Evolutionary conservation across 2,797 vertebrate species (phyloP).

Genomic region (Amblyraja radiata): DNA sequence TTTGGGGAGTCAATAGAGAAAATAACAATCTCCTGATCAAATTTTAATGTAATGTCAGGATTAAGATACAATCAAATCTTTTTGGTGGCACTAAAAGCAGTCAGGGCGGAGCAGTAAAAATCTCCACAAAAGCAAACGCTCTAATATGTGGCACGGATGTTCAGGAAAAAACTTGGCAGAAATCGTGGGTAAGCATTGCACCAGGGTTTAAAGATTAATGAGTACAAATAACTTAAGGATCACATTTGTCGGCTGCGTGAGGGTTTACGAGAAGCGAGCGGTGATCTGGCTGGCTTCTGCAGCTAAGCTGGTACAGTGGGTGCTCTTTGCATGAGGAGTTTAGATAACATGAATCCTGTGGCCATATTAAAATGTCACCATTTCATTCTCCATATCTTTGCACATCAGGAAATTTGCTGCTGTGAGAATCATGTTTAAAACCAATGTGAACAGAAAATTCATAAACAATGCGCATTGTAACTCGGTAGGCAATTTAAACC

Average conservation of each 20-base stretch:
- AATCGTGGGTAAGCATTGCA: not conserved
- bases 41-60: not conserved
- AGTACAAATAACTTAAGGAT: not conserved
- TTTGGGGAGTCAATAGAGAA: not conserved
- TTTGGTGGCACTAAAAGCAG: not conserved
- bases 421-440: not conserved
- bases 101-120: not conserved
- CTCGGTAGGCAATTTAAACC: not conserved
- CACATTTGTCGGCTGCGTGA: not conserved
- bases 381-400: not conserved
- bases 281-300: not conserved
- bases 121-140: not conserved
- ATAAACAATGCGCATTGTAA: not conserved
- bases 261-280: not conserved
- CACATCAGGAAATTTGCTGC: not conserved
- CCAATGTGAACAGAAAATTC: not conserved
- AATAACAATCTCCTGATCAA: not conserved
- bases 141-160: not conserved
- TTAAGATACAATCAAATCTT: not conserved
- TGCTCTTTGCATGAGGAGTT: not conserved
- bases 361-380: not conserved
- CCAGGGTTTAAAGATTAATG: not conserved
- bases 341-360: not conserved
- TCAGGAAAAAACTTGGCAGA: not conserved
- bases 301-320: not conserved